Evolutionary conservation across 2,113 vertebrate genomes (phyloP).

Genomic region (Hiodon tergisus): DNA sequence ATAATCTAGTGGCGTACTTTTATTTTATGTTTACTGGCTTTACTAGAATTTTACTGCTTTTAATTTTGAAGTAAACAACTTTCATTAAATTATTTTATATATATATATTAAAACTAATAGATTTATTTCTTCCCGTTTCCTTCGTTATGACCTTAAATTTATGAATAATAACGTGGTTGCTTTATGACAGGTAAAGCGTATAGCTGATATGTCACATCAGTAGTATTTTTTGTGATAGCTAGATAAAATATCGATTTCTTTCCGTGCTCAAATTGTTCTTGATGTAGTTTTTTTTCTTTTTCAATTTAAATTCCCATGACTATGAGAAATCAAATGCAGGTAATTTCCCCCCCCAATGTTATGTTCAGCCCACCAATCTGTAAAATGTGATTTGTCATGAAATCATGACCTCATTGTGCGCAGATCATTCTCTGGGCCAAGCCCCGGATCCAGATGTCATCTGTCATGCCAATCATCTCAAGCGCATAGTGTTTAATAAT

Average conservation of each 20-base stretch:
- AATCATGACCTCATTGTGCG: neutral
- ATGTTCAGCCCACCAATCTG: neutral
- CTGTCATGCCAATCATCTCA: neutral
- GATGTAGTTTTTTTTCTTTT: conserved; percentile 14
- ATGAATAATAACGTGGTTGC: neutral
- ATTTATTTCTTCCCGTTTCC: too few species aligned
- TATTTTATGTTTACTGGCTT: too few species aligned
- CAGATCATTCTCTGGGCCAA: neutral
- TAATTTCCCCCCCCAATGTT: neutral
- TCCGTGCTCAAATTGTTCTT: neutral
- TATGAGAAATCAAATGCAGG: conserved; percentile 9
- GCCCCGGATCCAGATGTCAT: neutral
- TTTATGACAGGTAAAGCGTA: neutral
- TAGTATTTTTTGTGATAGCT: neutral
- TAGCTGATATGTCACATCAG: neutral
- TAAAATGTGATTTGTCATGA: neutral
- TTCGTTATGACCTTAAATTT: too few species aligned
- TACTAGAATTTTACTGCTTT: too few species aligned
- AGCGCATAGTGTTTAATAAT: neutral
- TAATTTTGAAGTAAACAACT: too few species aligned
- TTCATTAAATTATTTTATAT: too few species aligned
- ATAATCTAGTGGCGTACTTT: too few species aligned
- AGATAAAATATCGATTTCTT: neutral
- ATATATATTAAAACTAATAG: too few species aligned
- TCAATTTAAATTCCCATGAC: conserved; percentile 5